Evolutionary conservation across 2,797 vertebrate genomes (phyloP).

Genomic region (Darevskia mixta): DNA sequence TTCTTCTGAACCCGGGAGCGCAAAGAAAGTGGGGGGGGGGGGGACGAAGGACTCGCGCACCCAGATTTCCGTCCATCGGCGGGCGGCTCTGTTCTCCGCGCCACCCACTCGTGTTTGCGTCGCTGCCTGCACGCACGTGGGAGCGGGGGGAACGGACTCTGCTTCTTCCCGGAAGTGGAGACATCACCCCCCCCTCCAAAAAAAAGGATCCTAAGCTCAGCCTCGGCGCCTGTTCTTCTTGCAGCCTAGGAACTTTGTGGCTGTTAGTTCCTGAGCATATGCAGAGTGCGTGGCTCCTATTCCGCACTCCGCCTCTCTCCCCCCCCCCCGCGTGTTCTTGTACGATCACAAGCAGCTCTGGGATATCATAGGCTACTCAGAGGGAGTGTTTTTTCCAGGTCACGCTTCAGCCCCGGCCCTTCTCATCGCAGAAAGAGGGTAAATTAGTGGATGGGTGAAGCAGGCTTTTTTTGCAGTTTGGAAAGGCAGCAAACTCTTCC

Average conservation of each 20-base stretch:
- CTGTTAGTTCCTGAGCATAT: neutral
- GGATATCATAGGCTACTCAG: conserved; percentile 35
- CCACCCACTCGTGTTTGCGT: neutral
- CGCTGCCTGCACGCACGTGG: neutral
- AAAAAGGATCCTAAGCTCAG: neutral
- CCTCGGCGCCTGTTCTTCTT: neutral
- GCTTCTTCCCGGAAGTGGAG: no score
- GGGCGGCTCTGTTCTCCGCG: neutral
- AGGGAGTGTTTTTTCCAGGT: neutral
- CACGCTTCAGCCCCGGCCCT: neutral
- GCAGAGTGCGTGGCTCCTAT: neutral
- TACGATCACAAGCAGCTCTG: neutral
- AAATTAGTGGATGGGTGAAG: no score
- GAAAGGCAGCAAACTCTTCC: no score
- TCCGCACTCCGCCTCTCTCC: neutral
- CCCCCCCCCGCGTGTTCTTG: neutral
- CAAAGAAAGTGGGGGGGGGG: no score
- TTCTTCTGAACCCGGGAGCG: neutral
- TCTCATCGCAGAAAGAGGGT: neutral
- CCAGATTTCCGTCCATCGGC: neutral
- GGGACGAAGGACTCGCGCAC: neutral
- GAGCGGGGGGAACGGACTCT: neutral
- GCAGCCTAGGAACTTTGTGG: no score
- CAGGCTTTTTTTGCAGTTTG: no score
- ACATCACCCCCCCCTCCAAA: no score